A percentile compares a stretch with the other conserved stretches of the same genome.
These are phyloP conservation scores for Calliopsis andreniformis DNA, from an alignment of 1,140 invertebrate species.

Conservation along the genomic window DNA sequence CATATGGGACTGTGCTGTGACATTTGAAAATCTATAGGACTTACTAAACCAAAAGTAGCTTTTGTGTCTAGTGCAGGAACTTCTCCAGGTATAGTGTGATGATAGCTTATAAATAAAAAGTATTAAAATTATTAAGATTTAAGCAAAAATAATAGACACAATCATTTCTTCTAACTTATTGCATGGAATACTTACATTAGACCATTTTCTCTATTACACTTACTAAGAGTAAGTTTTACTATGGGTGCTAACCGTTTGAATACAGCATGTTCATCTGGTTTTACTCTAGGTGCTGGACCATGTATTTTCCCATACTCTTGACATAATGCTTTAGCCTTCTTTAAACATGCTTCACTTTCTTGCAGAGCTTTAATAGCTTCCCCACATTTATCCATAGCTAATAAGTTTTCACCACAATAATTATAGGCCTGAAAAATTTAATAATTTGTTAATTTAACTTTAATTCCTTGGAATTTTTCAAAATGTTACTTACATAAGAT, in stretches of 20 bases:
- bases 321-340: constrained; percentile 82
- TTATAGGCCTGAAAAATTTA: constrained; percentile 83
- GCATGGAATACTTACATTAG: constrained; percentile 83
- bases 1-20: constrained; percentile 83
- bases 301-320: constrained; percentile 85
- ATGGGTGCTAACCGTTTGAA: constrained; percentile 85
- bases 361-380: constrained; percentile 86
- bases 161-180: neutral
- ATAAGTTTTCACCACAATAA: constrained; percentile 85
- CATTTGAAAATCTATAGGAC: constrained; percentile 84
- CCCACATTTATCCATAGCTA: constrained; percentile 87
- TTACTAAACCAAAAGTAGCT: constrained; percentile 87
- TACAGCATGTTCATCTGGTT: constrained; percentile 86
- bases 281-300: constrained; percentile 84
- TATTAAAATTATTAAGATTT: constrained; percentile 8
- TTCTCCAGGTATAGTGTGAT: constrained; percentile 86
- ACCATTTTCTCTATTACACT: constrained; percentile 88
- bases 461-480: neutral
- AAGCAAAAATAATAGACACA: constrained; percentile 1
- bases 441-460: neutral
- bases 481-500: constrained; percentile 83
- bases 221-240: constrained; percentile 85
- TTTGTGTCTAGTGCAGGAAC: constrained; percentile 85
- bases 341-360: constrained; percentile 84
- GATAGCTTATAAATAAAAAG: constrained; percentile 82